A percentile compares a stretch with the other conserved stretches of the same genome.
These are phyloP conservation scores for Conopomorpha cramerella DNA, from an alignment of 1,140 invertebrate genomes.

Conservation along the genomic window DNA sequence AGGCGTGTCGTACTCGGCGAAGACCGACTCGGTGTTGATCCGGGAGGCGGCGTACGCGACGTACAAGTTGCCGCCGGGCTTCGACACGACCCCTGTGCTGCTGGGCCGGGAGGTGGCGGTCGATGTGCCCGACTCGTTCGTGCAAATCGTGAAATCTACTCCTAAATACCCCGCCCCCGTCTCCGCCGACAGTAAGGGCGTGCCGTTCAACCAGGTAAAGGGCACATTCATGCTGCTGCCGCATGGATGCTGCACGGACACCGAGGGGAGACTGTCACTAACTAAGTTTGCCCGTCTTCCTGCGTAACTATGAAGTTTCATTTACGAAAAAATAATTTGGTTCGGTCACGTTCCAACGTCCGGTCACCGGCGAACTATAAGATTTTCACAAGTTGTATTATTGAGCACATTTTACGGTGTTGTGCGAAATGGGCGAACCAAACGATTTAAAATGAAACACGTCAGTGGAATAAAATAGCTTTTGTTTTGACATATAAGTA, in stretches of 20 bases:
- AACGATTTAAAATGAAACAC: too few relatives aligned
- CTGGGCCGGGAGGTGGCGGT: conserved; percentile 73
- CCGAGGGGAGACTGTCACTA: too few relatives aligned
- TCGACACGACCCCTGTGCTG: conserved; percentile 52
- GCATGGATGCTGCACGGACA: conserved; percentile 5
- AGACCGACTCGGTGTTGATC: conserved; percentile 52
- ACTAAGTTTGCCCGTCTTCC: too few relatives aligned
- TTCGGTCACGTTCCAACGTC: too few relatives aligned
- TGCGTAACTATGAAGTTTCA: too few relatives aligned
- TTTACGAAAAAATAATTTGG: too few relatives aligned
- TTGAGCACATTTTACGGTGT: too few relatives aligned
- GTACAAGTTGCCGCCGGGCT: conserved; percentile 42
- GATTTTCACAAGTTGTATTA: too few relatives aligned
- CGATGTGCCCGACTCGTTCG: conserved; percentile 75
- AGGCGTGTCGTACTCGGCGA: conserved; percentile 43
- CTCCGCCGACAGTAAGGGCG: conserved; percentile 50
- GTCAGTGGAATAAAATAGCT: too few relatives aligned
- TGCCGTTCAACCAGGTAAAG: conserved; percentile 45
- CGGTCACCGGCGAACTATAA: too few relatives aligned
- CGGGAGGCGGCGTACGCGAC: conserved; percentile 47
- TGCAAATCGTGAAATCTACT: conserved; percentile 73
- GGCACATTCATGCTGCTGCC: conserved; percentile 10
- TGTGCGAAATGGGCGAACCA: too few relatives aligned
- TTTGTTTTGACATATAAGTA: too few relatives aligned
- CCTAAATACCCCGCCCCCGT: conserved; percentile 73